Base-by-base conservation (phyloP, 1,140 invertebrate genomes). In the Brachionus plicatilis region DNA sequence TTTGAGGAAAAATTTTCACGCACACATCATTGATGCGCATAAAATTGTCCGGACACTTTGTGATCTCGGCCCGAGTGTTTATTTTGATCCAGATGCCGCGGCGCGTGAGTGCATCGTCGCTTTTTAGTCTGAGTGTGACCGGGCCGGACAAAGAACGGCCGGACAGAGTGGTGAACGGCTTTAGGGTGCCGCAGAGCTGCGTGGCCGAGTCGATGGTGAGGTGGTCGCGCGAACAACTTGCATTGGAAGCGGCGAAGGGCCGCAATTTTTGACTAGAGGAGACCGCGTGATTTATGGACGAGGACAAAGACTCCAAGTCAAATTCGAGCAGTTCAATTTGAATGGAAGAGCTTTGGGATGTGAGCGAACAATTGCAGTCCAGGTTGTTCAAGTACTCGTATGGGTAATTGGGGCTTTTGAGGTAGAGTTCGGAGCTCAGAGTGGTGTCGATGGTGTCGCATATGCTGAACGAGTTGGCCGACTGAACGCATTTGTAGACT, bases 311-410 rank as follows among this genome's bases (percentile, higher is more conserved):
- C 50, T 76, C 72, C 27, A 76, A 76, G 50, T 76, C 72, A 20
- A 76, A 76, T 53, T 76, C 72, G 1, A 76, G 27, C 4, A 76
- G 24, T 50, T 76, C 72, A 3, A 76, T 76, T 76, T 76, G 45
- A 27, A 72, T 20, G 2, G 12, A 8, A 20, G n/a, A 20, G 9
- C 20, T 60, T 20, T 17, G 8, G n/a, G 29, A 43, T 45, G 8
- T 41, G 0, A 82, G 20, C 11, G 79, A 33, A 68, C 79, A 82
- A 43, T 60, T 65, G 24, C 79, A 82, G 41, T 82, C 53, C 14
- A 82, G 29, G 33, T 82, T 82, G 43, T 82, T 82, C 37, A 37
- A 41, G 41, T 82, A 82, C n/a, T 82, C 79, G 33, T 82, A 45
- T 1, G 79, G 79, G 47, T 82, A 82, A 47, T 82, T 68, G 8